Percentiles rank a stretch among this genome's conserved stretches.
phyloP scores from a whole-genome alignment of 2,888 invertebrate genomes.

The Heliconius ismenius region DNA sequence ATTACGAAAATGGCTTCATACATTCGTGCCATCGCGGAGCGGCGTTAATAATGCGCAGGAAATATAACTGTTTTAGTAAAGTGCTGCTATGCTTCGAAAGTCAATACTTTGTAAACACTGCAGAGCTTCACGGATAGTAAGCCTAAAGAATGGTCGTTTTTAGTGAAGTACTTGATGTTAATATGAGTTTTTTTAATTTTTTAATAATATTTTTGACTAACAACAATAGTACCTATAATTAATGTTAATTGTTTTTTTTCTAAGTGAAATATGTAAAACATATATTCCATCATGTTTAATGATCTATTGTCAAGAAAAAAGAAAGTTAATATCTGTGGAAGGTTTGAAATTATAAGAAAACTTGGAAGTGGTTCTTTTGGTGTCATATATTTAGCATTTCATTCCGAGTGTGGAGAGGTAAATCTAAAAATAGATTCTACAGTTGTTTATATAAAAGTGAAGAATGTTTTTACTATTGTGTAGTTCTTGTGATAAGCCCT shows the following conservation, averaged over 20 bases:
- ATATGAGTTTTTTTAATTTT: background rate
- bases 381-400: constrained; percentile 98
- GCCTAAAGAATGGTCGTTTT: background rate
- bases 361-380: constrained; percentile 99
- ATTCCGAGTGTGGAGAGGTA: constrained; percentile 95
- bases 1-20: background rate
- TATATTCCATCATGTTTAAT: constrained; percentile 18
- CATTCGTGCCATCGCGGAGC: constrained; percentile 21
- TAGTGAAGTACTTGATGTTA: background rate
- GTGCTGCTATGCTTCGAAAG: constrained; percentile 19
- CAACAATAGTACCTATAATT: background rate
- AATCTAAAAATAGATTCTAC: constrained; percentile 45
- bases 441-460: background rate
- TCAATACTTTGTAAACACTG: constrained; percentile 20
- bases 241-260: background rate
- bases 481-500: constrained; percentile 6
- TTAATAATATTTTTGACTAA: background rate
- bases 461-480: background rate
- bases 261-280: background rate
- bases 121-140: background rate
- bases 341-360: constrained; percentile 97
- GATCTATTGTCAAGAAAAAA: constrained; percentile 31
- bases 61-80: constrained; percentile 23
- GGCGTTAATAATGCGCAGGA: constrained; percentile 23
- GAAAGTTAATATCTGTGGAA: constrained; percentile 84